Evolutionary conservation across 2,888 invertebrate species (phyloP).

Genomic region (Archips xylosteana): DNA sequence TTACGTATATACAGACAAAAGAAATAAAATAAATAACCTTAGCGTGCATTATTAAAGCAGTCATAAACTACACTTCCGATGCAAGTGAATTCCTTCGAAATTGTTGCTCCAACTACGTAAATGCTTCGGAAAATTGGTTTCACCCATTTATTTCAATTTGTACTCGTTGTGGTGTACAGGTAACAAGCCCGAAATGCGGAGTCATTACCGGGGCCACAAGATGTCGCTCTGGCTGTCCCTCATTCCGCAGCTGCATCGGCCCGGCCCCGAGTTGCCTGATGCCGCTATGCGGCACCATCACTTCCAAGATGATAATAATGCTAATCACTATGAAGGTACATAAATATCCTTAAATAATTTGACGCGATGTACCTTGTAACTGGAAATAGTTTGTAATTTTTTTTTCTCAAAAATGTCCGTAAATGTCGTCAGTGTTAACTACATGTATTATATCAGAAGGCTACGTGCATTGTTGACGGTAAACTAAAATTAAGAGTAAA

Average conservation of each 20-base stretch:
- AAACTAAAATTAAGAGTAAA: too few relatives aligned
- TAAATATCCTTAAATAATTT: not conserved
- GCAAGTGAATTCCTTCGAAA: conserved; percentile 53
- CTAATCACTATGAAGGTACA: conserved; percentile 92
- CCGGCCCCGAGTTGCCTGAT: conserved; percentile 90
- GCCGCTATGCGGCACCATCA: conserved; percentile 95
- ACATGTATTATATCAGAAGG: too few relatives aligned
- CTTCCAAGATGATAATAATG: conserved; percentile 90
- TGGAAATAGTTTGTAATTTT: conserved; percentile 27
- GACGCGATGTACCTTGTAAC: not conserved
- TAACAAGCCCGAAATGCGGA: conserved; percentile 91
- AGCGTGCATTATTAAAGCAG: not conserved
- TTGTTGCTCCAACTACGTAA: conserved; percentile 56
- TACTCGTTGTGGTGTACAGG: conserved; percentile 74
- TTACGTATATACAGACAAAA: not conserved
- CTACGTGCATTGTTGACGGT: too few relatives aligned
- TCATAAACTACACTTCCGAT: not conserved
- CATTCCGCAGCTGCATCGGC: conserved; percentile 95
- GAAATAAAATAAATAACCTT: not conserved
- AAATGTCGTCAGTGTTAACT: too few relatives aligned
- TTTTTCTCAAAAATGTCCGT: too few relatives aligned
- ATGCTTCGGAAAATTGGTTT: conserved; percentile 48
- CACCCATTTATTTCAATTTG: conserved; percentile 64
- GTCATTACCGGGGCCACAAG: conserved; percentile 97
- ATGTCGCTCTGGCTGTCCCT: conserved; percentile 97